A percentile compares a stretch with the other conserved stretches of the same genome.
Conservation (phyloP, 2,113 vertebrate genomes). For the Rhabdomys dilectus region DNA sequence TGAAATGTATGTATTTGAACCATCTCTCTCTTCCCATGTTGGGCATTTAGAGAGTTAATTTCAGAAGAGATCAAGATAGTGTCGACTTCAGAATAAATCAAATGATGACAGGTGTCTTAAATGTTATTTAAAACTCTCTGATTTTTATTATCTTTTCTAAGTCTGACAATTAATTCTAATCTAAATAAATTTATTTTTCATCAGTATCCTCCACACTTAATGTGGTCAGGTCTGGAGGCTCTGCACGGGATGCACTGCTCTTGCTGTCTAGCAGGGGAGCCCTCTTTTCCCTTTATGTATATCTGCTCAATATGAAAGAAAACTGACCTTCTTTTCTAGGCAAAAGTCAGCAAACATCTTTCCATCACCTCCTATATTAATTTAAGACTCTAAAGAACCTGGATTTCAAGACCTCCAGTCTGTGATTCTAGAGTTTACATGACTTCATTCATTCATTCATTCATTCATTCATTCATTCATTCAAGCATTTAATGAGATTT, state of each 20-base stretch:
- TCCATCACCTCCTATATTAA: neutral
- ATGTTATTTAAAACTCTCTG: conserved; percentile 13
- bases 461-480: neutral
- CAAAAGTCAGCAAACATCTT: neutral
- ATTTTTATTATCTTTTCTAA: neutral
- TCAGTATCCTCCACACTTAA: neutral
- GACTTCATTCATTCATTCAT: neutral
- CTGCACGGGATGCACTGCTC: neutral
- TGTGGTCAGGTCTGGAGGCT: neutral
- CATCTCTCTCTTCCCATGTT: neutral
- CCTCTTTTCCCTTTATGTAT: neutral
- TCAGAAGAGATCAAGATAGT: neutral
- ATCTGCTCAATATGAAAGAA: neutral
- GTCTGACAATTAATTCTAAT: conserved; percentile 37
- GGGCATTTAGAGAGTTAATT: neutral
- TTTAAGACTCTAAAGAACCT: neutral
- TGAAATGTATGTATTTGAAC: neutral
- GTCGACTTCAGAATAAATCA: neutral
- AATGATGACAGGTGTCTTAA: conserved; percentile 2
- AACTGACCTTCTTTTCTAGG: neutral
- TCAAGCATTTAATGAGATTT: neutral
- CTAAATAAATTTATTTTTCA: conserved; percentile 12
- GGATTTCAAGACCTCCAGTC: neutral
- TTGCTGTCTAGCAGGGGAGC: neutral
- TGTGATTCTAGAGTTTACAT: neutral